Evolutionary conservation across 2,113 vertebrate genomes (phyloP), one percentile per base, ranked within the genome.

Genomic region (Indicator indicator): DNA sequence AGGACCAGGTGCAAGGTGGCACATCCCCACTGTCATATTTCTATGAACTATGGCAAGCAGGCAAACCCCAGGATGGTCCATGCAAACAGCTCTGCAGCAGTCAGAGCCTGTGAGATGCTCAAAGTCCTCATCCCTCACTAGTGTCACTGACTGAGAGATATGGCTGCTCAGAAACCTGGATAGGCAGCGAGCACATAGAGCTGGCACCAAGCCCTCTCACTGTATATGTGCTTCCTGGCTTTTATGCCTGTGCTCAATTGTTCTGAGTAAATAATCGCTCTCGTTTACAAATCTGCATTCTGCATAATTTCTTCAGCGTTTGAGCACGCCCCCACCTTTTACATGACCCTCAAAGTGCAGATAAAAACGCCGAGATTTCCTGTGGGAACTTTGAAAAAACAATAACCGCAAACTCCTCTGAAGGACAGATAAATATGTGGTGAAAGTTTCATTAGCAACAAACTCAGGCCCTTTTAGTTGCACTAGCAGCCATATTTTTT

Each of bases 321-420:
- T 79, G 78, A 84, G 90, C 73, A 85, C 5, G 8, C 65, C 86
- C 42, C 83, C 78, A 90, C 80, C 91, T 93, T 96, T 95, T 95
- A 86, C 83, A 81, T 38, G 55, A 91, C 88, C 88, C 76, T 88
- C 80, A 75, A 65, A 90, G 62, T 78, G 90, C 69, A 88, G 85
- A 90, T 95, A 84, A 95, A 95, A 94, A 76, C 5, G 0, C 79
- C 3, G 69, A 95, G 85, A 91, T 97, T 96, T 96, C 95, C 93
- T 96, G 96, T 97, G 95, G 95, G 94, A 96, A 97, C 93, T 88
- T 95, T 55, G 88, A 96, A 95, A 96, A 93, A 77, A 95, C 93
- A 95, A 95, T 95, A 94, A 95, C 85, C 12, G 0, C 79, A 91
- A 93, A 79, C 70, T 89, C 54, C 40, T 88, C 83, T 96, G 91